phyloP scores from a whole-genome alignment of 2,113 vertebrate genomes.

The Leptosomus discolor region DNA sequence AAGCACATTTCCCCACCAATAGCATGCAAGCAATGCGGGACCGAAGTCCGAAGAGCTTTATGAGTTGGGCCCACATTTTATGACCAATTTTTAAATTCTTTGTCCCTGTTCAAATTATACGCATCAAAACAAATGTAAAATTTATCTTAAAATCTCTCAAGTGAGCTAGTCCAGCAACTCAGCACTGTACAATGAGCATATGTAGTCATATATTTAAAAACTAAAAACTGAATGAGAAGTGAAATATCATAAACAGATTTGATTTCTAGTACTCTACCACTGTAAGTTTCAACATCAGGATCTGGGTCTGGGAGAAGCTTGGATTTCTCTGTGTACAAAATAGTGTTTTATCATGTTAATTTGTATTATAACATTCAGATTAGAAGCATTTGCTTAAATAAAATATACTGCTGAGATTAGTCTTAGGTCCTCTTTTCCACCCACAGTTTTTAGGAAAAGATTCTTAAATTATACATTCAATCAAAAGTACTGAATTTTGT shows the following conservation, averaged over 20 bases:
- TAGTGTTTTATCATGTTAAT: slow-evolving; percentile 70
- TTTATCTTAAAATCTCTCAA: background rate
- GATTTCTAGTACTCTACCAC: slow-evolving; percentile 85
- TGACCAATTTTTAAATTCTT: background rate
- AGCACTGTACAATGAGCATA: slow-evolving; percentile 64
- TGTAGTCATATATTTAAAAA: slow-evolving; percentile 42
- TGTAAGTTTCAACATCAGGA: slow-evolving; percentile 80
- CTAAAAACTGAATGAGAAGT: slow-evolving; percentile 58
- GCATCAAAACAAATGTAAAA: background rate
- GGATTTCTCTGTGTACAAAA: slow-evolving; percentile 80
- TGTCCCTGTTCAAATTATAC: background rate
- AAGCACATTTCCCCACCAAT: slow-evolving; percentile 2
- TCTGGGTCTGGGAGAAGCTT: slow-evolving; percentile 79
- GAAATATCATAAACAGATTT: slow-evolving; percentile 65
- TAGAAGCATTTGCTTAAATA: slow-evolving; percentile 53
- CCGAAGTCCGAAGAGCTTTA: background rate
- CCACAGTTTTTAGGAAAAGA: background rate
- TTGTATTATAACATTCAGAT: slow-evolving; percentile 46
- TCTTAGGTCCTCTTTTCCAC: slow-evolving; percentile 19
- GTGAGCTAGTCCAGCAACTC: slow-evolving; percentile 14
- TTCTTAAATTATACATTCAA: background rate
- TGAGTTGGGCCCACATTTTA: slow-evolving; percentile 54
- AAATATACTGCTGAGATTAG: slow-evolving; percentile 4
- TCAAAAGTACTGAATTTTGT: background rate
- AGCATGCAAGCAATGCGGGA: slow-evolving; percentile 46